These are phyloP conservation scores for Eupeodes corollae DNA, from an alignment of 1,140 invertebrate genomes.

Conservation along the genomic window DNA sequence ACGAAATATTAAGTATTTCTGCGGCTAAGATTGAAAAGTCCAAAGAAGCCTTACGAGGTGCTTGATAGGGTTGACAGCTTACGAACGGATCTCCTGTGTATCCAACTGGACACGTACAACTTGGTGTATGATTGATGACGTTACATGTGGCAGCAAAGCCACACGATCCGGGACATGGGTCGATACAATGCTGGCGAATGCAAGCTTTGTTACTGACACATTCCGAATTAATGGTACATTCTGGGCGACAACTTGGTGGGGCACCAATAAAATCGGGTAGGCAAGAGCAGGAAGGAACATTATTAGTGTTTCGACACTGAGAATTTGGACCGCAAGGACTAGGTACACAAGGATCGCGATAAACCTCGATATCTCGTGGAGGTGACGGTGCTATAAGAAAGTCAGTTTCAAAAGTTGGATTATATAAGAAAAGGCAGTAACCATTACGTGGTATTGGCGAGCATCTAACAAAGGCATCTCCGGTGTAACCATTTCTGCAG, in stretches of 20 bases:
- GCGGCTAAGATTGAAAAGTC: neutral
- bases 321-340: constrained; percentile 73
- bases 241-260: constrained; percentile 64
- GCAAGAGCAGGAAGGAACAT: constrained; percentile 64
- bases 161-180: constrained; percentile 66
- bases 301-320: constrained; percentile 54
- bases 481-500: constrained; percentile 57
- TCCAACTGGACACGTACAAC: constrained; percentile 60
- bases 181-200: constrained; percentile 52
- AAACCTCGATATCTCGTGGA: constrained; percentile 21
- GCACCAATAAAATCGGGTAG: constrained; percentile 57
- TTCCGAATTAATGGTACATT: constrained; percentile 63
- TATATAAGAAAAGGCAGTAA: constrained; percentile 14
- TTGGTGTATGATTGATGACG: constrained; percentile 70
- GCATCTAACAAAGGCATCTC: constrained; percentile 51
- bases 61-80: constrained; percentile 44
- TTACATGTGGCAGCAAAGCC: constrained; percentile 70
- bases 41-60: constrained; percentile 24
- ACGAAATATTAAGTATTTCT: constrained; percentile 39
- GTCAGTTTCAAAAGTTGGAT: constrained; percentile 36
- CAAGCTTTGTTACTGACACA: constrained; percentile 59
- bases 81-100: constrained; percentile 71
- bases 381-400: constrained; percentile 28
- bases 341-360: constrained; percentile 49
- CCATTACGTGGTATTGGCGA: constrained; percentile 41